A percentile compares a stretch with the other conserved stretches of the same genome.
These are phyloP conservation scores for Toxotes jaculatrix DNA, from an alignment of 2,113 vertebrate species.

Conservation along the genomic window DNA sequence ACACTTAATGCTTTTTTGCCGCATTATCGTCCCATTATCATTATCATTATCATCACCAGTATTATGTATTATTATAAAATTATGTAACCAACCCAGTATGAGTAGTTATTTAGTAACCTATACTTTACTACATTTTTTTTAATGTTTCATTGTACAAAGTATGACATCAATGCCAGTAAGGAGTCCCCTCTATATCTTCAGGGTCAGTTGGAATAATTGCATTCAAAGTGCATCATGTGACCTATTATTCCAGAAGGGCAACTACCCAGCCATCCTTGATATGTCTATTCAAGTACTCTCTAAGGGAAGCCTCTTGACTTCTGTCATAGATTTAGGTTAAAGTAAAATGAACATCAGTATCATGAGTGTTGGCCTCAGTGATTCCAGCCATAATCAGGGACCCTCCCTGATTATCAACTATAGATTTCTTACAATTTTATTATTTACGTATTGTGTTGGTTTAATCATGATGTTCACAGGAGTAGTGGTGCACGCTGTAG, in stretches of 20 bases:
- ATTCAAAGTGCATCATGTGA: slow-evolving; percentile 38
- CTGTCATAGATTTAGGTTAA: slow-evolving; percentile 20
- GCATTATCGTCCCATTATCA: no score
- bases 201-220: slow-evolving; percentile 43
- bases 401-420: no score
- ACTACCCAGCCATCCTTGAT: slow-evolving; percentile 19
- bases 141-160: background rate
- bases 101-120: background rate
- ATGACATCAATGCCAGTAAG: slow-evolving; percentile 6
- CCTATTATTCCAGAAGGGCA: slow-evolving; percentile 17
- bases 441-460: background rate
- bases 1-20: background rate
- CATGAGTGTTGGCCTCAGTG: background rate
- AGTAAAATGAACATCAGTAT: slow-evolving; percentile 9
- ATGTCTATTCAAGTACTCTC: slow-evolving; percentile 18
- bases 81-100: background rate
- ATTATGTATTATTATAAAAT: background rate
- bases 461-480: background rate
- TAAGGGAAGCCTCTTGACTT: slow-evolving; percentile 5
- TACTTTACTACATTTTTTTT: background rate
- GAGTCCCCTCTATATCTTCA: background rate
- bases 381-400: background rate
- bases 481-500: background rate
- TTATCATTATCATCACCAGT: background rate
- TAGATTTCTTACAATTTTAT: no score